Evolutionary conservation across 2,797 vertebrate genomes (phyloP), one percentile per base, ranked within the genome.

Genomic region (Avahi laniger): DNA sequence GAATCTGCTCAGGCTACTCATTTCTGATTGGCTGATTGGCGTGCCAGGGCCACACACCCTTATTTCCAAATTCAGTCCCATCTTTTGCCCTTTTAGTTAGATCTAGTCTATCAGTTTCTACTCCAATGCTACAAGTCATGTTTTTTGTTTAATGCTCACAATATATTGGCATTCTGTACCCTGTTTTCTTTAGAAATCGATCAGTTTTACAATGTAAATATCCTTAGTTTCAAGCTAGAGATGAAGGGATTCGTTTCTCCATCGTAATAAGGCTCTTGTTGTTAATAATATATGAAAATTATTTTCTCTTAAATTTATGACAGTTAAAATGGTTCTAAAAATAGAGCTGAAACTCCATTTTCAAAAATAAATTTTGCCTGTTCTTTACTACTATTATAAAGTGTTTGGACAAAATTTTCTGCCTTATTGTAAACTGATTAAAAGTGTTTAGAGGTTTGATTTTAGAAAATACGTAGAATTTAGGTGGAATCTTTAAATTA

Each of bases 381-480:
- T 76, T 83, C 79, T 15, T 52, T 94, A 83, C 54, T 90, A 86
- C 88, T 82, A 91, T 96, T 72, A 43, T 63, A 69, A 76, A 82
- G 2, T 72, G 26, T 92, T 91, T 91, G 61, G 28, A 57, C 59
- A 67, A 41, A 85, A 82, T 94, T 91, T 96, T 92, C n/a, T 83
- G 24, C 65, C 94, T 85, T 88, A 54, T 33, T 92, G 17, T 85
- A 72, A 82, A 61, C 61, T 87, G 46, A 1, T 93, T 84, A 73
- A 82, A 94, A 85, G 52, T 86, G 41, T 94, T 72, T 48, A 93
- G 17, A 95, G 59, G 26, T 87, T 35, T 95, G 63, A 15, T 79
- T 95, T 97, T 96, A 67, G 63, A 93, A 94, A 94, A 89, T 75
- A 73, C 20, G 11, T 26, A 75, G 46, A 82, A 85, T 84, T 93